phyloP scores from a whole-genome alignment of 92 coral and sea anemone species.

The Parazoanthus atlanticus region DNA sequence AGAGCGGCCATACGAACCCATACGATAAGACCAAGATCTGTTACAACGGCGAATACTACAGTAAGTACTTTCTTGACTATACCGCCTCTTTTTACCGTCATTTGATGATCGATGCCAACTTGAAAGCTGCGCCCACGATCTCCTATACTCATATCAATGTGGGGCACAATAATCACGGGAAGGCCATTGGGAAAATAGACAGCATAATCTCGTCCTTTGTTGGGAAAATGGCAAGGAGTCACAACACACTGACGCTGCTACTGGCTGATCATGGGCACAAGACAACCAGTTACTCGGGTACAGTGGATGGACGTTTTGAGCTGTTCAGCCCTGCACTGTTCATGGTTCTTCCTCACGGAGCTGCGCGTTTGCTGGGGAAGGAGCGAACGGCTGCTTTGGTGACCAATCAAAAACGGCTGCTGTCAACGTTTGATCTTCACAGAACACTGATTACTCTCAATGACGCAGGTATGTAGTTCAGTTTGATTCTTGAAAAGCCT shows the following conservation, averaged over 20 bases:
- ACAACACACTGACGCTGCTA: slow-evolving; percentile 49
- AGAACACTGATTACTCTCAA: slow-evolving; percentile 50
- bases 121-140: slow-evolving; percentile 8
- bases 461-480: slow-evolving; percentile 24
- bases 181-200: slow-evolving; percentile 55
- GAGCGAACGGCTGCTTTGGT: slow-evolving; percentile 40
- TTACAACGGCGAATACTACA: slow-evolving; percentile 50
- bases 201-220: slow-evolving; percentile 42
- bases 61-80: slow-evolving; percentile 43
- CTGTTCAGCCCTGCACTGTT: slow-evolving; percentile 52
- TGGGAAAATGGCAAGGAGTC: slow-evolving; percentile 29
- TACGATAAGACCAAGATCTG: slow-evolving; percentile 45
- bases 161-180: slow-evolving; percentile 51
- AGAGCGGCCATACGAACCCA: slow-evolving; percentile 41
- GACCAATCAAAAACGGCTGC: slow-evolving; percentile 48
- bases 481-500: not conserved
- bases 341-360: slow-evolving; percentile 43
- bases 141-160: slow-evolving; percentile 52
- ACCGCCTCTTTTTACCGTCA: slow-evolving; percentile 3
- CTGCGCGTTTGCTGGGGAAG: slow-evolving; percentile 45
- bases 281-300: slow-evolving; percentile 37
- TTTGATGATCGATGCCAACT: not conserved
- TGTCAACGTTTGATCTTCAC: slow-evolving; percentile 55
- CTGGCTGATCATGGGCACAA: slow-evolving; percentile 61
- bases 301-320: slow-evolving; percentile 60